Percentiles rank a stretch among this genome's conserved stretches.
Evolutionary conservation across 2,797 vertebrate genomes (phyloP).

Genomic region (Zenarchopterus dispar): DNA sequence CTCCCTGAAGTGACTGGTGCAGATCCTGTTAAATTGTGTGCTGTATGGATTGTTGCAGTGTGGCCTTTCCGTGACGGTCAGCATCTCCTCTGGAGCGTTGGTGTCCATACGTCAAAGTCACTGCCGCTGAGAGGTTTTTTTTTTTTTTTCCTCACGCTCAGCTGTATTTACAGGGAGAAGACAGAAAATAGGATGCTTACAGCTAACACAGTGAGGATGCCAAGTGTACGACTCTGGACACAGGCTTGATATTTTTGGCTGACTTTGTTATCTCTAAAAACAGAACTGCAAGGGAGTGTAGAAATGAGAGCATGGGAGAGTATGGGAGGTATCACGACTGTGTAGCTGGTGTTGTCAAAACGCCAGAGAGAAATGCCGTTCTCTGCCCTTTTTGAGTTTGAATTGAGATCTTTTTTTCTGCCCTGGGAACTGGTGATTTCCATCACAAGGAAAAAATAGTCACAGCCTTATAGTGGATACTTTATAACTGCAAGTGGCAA

Average conservation of each 20-base stretch:
- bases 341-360: slow-evolving; percentile 55
- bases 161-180: slow-evolving; percentile 24
- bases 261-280: slow-evolving; percentile 71
- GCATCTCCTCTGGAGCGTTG: slow-evolving; percentile 7
- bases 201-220: slow-evolving; percentile 12
- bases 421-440: slow-evolving; percentile 52
- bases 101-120: slow-evolving; percentile 51
- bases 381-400: slow-evolving; percentile 22
- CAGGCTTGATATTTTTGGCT: slow-evolving; percentile 53
- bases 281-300: slow-evolving; percentile 56
- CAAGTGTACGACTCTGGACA: slow-evolving; percentile 29
- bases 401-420: slow-evolving; percentile 6
- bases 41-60: slow-evolving; percentile 48
- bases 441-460: slow-evolving; percentile 53
- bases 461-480: slow-evolving; percentile 27
- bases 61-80: slow-evolving; percentile 23
- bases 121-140: slow-evolving; percentile 39
- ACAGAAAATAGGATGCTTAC: slow-evolving; percentile 10
- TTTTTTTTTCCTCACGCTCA: slow-evolving; percentile 19
- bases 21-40: slow-evolving; percentile 30
- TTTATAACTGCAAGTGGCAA: slow-evolving; percentile 25
- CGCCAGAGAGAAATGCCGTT: slow-evolving; percentile 63
- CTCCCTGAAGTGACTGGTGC: slow-evolving; percentile 51
- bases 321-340: slow-evolving; percentile 55
- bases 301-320: slow-evolving; percentile 69